phyloP scores from a whole-genome alignment of 2,113 vertebrate genomes.

The Erythrolamprus reginae region DNA sequence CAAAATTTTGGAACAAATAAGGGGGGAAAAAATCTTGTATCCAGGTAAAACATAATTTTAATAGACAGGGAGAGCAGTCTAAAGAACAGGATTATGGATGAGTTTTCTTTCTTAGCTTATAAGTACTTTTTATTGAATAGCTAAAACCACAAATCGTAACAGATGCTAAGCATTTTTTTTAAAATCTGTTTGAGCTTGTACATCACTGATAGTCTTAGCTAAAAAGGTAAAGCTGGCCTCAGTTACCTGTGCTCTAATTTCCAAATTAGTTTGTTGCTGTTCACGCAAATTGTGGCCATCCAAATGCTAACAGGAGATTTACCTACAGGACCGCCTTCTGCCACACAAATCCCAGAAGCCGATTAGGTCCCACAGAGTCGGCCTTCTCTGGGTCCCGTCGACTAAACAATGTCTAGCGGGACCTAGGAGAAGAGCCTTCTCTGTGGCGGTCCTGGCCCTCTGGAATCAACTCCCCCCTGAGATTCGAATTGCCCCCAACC shows the following conservation, averaged over 20 bases:
- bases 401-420: too few species aligned
- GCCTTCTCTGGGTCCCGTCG: too few species aligned
- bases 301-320: too few species aligned
- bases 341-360: too few species aligned
- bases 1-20: background rate
- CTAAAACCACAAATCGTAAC: background rate
- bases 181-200: background rate
- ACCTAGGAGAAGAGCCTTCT: too few species aligned
- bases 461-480: too few species aligned
- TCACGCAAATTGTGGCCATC: too few species aligned
- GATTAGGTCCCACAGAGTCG: too few species aligned
- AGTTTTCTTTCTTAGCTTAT: background rate
- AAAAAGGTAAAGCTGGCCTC: background rate
- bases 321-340: too few species aligned
- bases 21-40: background rate
- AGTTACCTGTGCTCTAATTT: background rate
- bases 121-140: background rate
- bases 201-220: background rate
- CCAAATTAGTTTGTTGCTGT: background rate
- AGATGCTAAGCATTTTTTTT: background rate
- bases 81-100: background rate
- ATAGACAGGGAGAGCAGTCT: background rate
- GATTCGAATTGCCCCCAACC: too few species aligned
- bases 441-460: too few species aligned
- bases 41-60: background rate